Evolutionary conservation across 2,113 vertebrate species (phyloP).

Genomic region (Megalops atlanticus): DNA sequence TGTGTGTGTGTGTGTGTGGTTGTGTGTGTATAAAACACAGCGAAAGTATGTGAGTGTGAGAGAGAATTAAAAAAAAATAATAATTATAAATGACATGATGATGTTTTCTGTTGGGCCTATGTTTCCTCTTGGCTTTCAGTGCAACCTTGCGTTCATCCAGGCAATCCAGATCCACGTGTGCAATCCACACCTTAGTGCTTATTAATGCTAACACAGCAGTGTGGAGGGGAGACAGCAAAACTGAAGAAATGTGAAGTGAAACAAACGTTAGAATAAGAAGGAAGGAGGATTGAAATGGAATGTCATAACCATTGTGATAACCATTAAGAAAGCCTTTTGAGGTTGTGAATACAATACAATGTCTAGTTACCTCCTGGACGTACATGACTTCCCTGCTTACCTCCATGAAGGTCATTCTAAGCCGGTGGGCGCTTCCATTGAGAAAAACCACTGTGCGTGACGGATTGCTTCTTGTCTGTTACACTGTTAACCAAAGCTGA

Average conservation of each 20-base stretch:
- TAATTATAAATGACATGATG: too few species aligned
- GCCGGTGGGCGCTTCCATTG: not conserved
- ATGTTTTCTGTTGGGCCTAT: too few species aligned
- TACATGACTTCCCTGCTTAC: not conserved
- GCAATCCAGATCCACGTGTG: too few species aligned
- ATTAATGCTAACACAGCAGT: too few species aligned
- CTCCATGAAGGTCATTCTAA: slow-evolving; percentile 10
- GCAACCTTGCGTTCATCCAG: too few species aligned
- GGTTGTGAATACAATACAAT: too few species aligned
- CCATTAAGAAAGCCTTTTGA: not conserved
- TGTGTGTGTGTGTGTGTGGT: slow-evolving; percentile 8
- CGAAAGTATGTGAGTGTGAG: not conserved
- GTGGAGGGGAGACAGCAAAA: not conserved
- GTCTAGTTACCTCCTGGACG: not conserved
- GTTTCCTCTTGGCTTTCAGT: too few species aligned
- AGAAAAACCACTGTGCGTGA: not conserved
- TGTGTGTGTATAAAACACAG: not conserved
- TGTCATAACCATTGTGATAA: not conserved
- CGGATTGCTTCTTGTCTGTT: not conserved
- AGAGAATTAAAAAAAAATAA: not conserved
- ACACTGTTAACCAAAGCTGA: not conserved
- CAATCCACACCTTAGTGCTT: too few species aligned
- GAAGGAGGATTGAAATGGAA: not conserved
- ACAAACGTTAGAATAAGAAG: not conserved
- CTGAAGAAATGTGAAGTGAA: too few species aligned